phyloP scores from a whole-genome alignment of 2,113 vertebrate species.

The Engystomops pustulosus region DNA sequence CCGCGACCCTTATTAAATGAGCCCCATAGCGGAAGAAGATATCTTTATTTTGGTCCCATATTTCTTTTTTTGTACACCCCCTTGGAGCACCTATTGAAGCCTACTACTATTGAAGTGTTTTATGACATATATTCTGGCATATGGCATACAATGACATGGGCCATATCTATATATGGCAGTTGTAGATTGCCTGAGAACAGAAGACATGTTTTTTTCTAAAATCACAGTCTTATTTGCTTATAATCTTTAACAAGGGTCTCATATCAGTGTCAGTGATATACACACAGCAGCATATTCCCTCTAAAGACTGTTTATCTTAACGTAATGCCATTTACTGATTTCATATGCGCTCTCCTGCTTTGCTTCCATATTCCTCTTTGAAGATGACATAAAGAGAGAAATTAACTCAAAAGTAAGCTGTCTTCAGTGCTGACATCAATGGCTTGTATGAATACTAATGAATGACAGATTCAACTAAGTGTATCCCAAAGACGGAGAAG shows the following conservation, averaged over 20 bases:
- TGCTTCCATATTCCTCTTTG: conserved; percentile 34
- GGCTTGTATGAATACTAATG: conserved; percentile 35
- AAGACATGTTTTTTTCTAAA: neutral
- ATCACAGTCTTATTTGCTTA: conserved; percentile 5
- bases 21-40: too few species aligned
- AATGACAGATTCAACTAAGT: conserved; percentile 22
- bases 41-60: neutral
- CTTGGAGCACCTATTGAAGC: neutral
- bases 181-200: conserved; percentile 3
- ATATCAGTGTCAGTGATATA: conserved; percentile 27
- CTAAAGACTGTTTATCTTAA: conserved; percentile 48
- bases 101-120: neutral
- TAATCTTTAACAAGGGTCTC: conserved; percentile 36
- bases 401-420: conserved; percentile 45
- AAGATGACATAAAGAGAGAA: conserved; percentile 47
- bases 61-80: too few species aligned
- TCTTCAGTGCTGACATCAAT: conserved; percentile 37
- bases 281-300: conserved; percentile 16
- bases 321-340: conserved; percentile 40
- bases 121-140: neutral
- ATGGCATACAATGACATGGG: neutral
- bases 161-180: neutral
- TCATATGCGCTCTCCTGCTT: conserved; percentile 25
- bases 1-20: too few species aligned
- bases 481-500: neutral